phyloP scores from a whole-genome alignment of 1,140 invertebrate genomes.

The Lepidostoma basale region DNA sequence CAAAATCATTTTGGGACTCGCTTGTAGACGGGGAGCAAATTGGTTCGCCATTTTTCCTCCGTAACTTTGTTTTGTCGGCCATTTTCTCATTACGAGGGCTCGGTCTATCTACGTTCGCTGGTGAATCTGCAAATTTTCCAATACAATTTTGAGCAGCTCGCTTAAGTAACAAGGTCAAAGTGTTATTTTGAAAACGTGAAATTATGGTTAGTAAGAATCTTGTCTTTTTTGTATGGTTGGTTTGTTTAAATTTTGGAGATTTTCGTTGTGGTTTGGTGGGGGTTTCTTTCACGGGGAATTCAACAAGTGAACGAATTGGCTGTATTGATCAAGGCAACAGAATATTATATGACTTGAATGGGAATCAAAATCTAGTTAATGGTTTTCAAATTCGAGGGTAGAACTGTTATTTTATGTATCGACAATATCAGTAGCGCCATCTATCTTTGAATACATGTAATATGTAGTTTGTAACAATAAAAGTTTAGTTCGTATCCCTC shows the following conservation, averaged over 20 bases:
- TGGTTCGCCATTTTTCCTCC: neutral
- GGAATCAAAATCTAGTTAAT: no score
- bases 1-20: neutral
- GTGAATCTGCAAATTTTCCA: neutral
- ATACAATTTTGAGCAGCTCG: neutral
- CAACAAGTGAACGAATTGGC: conserved; percentile 30
- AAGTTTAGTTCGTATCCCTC: no score
- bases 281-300: neutral
- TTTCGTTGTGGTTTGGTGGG: neutral
- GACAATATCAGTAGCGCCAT: no score
- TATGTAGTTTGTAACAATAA: no score
- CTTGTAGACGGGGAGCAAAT: neutral
- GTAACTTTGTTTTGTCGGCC: neutral
- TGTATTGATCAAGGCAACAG: conserved; percentile 30
- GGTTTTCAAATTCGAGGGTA: no score
- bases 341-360: no score
- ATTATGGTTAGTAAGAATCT: neutral
- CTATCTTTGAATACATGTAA: no score
- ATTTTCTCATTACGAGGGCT: neutral
- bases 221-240: neutral
- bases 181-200: neutral
- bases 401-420: no score
- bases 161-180: neutral
- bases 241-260: no score
- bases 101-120: neutral